phyloP scores from a whole-genome alignment of 2,113 vertebrate species.

The Parus major region DNA sequence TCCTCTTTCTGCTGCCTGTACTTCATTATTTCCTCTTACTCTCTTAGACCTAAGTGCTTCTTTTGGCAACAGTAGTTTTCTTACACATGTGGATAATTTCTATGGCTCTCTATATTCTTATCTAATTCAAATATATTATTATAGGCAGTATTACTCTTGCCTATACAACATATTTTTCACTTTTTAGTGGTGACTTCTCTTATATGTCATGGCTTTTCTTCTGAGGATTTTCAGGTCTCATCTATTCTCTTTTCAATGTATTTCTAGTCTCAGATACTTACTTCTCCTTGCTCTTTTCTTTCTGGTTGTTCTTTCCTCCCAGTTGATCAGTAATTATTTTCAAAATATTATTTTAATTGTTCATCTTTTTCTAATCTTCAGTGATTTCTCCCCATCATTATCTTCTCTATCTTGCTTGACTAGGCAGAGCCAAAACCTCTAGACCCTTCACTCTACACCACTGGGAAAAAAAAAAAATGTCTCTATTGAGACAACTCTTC shows the following conservation, averaged over 20 bases:
- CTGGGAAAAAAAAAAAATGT: not conserved
- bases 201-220: not conserved
- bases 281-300: not conserved
- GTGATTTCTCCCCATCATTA: not conserved
- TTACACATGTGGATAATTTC: not conserved
- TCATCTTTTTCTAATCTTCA: not conserved
- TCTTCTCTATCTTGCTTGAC: not conserved
- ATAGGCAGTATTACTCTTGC: not conserved
- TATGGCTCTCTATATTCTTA: not conserved
- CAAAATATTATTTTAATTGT: not conserved
- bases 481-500: not conserved
- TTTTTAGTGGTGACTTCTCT: not conserved
- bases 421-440: not conserved
- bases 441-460: accelerated
- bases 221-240: not conserved
- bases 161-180: not conserved
- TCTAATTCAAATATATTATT: not conserved
- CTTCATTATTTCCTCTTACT: conserved; percentile 13
- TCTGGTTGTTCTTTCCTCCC: not conserved
- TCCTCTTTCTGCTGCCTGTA: not conserved
- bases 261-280: not conserved
- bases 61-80: not conserved
- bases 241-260: not conserved
- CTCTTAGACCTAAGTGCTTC: not conserved
- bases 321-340: not conserved